Evolutionary conservation across 2,113 vertebrate genomes (phyloP), one percentile per base, ranked within the genome.

Genomic region (Zosterops lateralis): DNA sequence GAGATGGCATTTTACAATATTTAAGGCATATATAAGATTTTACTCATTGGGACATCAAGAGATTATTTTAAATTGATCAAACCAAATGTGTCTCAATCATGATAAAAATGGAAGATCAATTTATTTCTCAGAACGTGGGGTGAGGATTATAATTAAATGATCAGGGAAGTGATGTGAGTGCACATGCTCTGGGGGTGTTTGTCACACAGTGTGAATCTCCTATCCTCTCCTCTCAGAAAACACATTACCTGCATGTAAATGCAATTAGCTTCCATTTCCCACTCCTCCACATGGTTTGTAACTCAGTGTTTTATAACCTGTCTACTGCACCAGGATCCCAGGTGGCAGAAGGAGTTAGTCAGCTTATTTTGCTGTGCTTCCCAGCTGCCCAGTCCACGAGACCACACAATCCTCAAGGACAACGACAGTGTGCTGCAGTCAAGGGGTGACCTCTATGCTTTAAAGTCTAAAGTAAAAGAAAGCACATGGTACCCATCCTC

Each of bases 181-280:
- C 54, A 92, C 73, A 62, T 50, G 74, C 58, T 93, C 84, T 53
- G 66, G 76, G 61, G 70, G 89, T 87, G 94, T 93, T 79, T 83
- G 81, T 75, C 66, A 94, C 91, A 90, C 45, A 24, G 86, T 76
- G 71, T 79, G 66, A 93, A 76, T 72, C 73, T 93, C 90, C 60
- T 51, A 34, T 48, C 44, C 51, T 81, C 58, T 82, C 89, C 72
- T 57, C 66, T 92, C 89, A 70, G 77, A 84, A 92, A 92, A 79
- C 50, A 62, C 34, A 75, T 68, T 91, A 96, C 80, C 94, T 95
- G 74, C 78, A 58, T 62, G 8, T 29, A 89, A 87, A 96, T 53
- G 57, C 62, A 72, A 72, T 65, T 79, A 89, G 34, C 45, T 87
- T 76, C 75, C 50, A 58, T 58, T 90, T 94, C 72, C 72, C 60